Base-by-base conservation (phyloP, 2,797 vertebrate genomes). In the Chiroxiphia lanceolata region DNA sequence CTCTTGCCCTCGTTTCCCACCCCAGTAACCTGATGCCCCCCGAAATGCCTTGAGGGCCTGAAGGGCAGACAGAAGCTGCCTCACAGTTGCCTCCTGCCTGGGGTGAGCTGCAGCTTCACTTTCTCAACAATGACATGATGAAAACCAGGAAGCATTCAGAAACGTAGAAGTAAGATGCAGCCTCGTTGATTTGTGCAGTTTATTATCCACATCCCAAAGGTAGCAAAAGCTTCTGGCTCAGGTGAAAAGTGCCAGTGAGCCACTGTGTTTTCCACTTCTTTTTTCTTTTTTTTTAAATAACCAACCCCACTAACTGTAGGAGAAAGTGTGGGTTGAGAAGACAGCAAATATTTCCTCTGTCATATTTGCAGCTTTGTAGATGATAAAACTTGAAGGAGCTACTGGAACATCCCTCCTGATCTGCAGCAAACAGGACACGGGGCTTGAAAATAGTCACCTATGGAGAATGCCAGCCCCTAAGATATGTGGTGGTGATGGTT, bases 161-260 rank as follows among this genome's bases (percentile, higher is more conserved):
- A 77, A 17, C 3, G 4, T 0, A 0, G 1, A 15, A 79, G 10
- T 2, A 53, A 67, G 20, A 53, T 5, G 16, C 8, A 61, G n/a
- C 33, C 22, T 13, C 9, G 8, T 8, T 29, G 54, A 83, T 72
- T 3, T 40, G 54, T 26, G 10, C 13, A 8, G 15, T 60, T 72
- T 4, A 8, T 33, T 14, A 63, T 29, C 40, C 56, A 42, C 40
- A 38, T 15, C 51, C 33, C 72, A 19, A 86, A 93, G 34, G 45
- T 3, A 50, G 74, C 34, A 88, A 68, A 53, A 69, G 47, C 50
- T 92, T 61, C 83, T 67, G 54, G 25, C 44, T 51, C 1, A 0
- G 10, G 27, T 42, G 26, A 40, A 18, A 21, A 44, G 33, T 10
- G 3, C 8, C 80, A 75, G 40, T 3, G 47, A 68, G 33, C 10